Percentiles rank a stretch among this genome's conserved stretches.
Conservation (phyloP, 2,888 invertebrate genomes). For the Drosophila robusta region DNA sequence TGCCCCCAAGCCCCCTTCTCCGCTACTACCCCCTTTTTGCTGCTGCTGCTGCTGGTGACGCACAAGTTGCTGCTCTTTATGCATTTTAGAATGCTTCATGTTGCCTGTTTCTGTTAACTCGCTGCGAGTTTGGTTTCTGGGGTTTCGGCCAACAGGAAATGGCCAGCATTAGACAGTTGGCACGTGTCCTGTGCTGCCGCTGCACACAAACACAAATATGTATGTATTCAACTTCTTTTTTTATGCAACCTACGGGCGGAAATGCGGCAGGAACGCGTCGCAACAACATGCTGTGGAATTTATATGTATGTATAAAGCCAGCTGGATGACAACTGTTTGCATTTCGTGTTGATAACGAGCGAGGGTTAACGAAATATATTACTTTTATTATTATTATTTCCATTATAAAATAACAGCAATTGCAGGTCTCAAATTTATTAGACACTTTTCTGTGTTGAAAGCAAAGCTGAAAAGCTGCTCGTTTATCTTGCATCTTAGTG, state of each 20-base stretch:
- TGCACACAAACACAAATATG: not conserved
- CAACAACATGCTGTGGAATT: conserved; percentile 30
- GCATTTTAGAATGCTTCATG: conserved; percentile 60
- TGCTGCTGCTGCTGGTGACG: conserved; percentile 58
- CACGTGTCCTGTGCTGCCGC: conserved; percentile 60
- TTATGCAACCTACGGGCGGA: conserved; percentile 54
- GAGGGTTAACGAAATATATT: not conserved
- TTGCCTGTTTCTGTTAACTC: conserved; percentile 24
- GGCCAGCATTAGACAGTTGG: conserved; percentile 76
- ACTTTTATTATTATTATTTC: not conserved
- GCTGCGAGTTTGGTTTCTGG: conserved; percentile 29
- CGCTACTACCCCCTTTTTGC: conserved; percentile 6
- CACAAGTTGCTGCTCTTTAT: conserved; percentile 64
- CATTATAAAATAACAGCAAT: not conserved
- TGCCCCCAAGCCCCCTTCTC: not conserved
- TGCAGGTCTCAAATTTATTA: conserved; percentile 6
- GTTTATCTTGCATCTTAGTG: conserved; percentile 17
- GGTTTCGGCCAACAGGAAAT: conserved; percentile 76
- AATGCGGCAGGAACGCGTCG: conserved; percentile 57
- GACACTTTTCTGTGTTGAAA: conserved; percentile 7
- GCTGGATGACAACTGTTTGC: conserved; percentile 15
- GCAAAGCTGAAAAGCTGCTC: conserved; percentile 6
- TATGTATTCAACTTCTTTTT: conserved; percentile 6
- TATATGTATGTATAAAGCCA: not conserved
- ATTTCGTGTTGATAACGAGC: not conserved